Conservation (phyloP, 2,888 invertebrate species). For the Margaritifera margaritifera region DNA sequence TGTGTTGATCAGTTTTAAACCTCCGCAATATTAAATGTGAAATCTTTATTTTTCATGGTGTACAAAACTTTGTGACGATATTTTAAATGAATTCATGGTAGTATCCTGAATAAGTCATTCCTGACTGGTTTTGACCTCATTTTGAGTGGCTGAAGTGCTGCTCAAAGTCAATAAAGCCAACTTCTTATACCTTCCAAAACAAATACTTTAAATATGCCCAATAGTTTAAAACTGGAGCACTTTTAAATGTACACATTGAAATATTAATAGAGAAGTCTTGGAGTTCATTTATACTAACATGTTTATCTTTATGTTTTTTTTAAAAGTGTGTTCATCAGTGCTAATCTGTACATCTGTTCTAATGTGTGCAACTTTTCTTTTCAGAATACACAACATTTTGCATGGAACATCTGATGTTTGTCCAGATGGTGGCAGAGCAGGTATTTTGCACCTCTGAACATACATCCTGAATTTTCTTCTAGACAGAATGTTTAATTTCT, state of each 20-base stretch:
- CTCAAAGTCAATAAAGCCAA: no score
- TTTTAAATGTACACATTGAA: neutral
- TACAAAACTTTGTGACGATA: no score
- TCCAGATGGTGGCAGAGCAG: constrained; percentile 39
- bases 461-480: constrained; percentile 7
- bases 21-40: no score
- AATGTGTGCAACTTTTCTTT: constrained; percentile 13
- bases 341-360: neutral
- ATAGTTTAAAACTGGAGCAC: no score
- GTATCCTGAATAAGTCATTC: no score
- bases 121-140: no score
- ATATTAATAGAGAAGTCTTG: neutral
- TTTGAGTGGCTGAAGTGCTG: no score
- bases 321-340: neutral
- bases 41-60: no score
- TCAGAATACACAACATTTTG: constrained; percentile 46
- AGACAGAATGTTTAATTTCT: neutral
- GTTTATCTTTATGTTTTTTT: neutral
- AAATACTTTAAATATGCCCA: no score
- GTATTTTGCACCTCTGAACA: constrained; percentile 13
- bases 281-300: neutral
- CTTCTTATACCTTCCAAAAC: no score
- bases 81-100: no score
- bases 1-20: no score
- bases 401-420: constrained; percentile 45